Percentiles rank a stretch among this genome's conserved stretches.
Evolutionary conservation across 2,113 vertebrate species (phyloP).

Genomic region (Upupa epops): DNA sequence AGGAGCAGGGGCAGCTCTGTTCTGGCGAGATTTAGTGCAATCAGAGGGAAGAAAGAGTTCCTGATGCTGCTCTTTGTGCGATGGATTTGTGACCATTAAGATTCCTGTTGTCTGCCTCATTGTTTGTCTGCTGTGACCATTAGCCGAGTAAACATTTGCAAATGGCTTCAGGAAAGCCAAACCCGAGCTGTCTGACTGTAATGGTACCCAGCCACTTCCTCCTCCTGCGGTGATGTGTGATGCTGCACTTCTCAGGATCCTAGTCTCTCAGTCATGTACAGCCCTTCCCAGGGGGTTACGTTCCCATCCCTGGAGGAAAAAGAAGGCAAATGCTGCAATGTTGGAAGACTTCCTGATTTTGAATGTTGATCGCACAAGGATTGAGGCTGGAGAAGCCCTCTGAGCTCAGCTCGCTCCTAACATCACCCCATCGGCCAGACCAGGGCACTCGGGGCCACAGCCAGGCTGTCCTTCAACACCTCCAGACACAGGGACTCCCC

Average conservation of each 20-base stretch:
- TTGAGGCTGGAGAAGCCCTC: no score
- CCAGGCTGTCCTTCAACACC: no score
- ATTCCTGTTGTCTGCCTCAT: background rate
- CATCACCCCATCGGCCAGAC: no score
- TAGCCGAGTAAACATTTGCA: slow-evolving; percentile 24
- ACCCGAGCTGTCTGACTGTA: background rate
- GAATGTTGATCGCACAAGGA: background rate
- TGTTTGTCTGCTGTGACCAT: slow-evolving; percentile 14
- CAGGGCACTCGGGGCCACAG: no score
- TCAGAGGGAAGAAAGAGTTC: background rate
- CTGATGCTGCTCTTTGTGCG: background rate
- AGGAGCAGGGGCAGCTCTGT: background rate
- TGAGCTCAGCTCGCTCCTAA: no score
- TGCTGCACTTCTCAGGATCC: background rate
- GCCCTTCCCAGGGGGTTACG: slow-evolving; percentile 1
- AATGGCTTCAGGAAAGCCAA: background rate
- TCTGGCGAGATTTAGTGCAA: background rate
- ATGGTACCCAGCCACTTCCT: slow-evolving; percentile 17
- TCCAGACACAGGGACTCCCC: no score
- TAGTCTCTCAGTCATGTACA: background rate
- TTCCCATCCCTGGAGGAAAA: slow-evolving; percentile 6
- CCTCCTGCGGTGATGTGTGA: background rate
- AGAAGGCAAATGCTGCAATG: slow-evolving; percentile 19
- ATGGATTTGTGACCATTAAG: background rate
- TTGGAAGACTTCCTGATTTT: slow-evolving; percentile 52